phyloP scores from a whole-genome alignment of 2,797 vertebrate species.

The Typhlichthys eigenmanni region DNA sequence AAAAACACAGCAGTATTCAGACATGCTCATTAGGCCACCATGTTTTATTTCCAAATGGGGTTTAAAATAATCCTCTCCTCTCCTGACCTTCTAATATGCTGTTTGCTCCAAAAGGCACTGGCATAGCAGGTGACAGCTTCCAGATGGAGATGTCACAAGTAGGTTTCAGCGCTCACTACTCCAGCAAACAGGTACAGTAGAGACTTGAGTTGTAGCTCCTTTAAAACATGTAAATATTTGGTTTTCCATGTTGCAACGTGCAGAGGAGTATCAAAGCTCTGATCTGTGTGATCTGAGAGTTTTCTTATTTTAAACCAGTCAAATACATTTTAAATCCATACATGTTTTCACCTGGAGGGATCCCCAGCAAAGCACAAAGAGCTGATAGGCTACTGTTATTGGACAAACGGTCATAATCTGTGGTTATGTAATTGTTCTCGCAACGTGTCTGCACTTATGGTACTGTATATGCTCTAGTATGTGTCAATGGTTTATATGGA shows the following conservation, averaged over 20 bases:
- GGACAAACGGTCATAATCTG: too few relatives aligned
- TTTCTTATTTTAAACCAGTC: too few relatives aligned
- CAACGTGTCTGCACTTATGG: too few relatives aligned
- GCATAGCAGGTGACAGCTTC: constrained; percentile 73
- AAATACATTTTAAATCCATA: too few relatives aligned
- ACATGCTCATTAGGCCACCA: background rate
- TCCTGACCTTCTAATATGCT: background rate
- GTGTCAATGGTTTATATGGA: too few relatives aligned
- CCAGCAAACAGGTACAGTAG: constrained; percentile 63
- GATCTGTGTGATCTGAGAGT: too few relatives aligned
- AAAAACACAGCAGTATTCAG: background rate
- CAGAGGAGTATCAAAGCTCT: background rate
- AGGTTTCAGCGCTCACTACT: constrained; percentile 88
- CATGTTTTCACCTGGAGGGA: background rate
- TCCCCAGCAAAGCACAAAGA: too few relatives aligned
- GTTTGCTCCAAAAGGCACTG: constrained; percentile 55
- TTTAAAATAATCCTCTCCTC: background rate
- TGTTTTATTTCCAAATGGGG: background rate
- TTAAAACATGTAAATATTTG: background rate
- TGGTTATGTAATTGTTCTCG: too few relatives aligned
- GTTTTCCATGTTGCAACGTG: background rate
- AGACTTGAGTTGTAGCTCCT: fast-evolving
- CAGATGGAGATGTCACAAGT: constrained; percentile 95
- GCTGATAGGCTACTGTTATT: too few relatives aligned
- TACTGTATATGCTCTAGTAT: too few relatives aligned